Evolutionary conservation across 2,888 invertebrate species (phyloP).

Genomic region (Odontocolon sp.): DNA sequence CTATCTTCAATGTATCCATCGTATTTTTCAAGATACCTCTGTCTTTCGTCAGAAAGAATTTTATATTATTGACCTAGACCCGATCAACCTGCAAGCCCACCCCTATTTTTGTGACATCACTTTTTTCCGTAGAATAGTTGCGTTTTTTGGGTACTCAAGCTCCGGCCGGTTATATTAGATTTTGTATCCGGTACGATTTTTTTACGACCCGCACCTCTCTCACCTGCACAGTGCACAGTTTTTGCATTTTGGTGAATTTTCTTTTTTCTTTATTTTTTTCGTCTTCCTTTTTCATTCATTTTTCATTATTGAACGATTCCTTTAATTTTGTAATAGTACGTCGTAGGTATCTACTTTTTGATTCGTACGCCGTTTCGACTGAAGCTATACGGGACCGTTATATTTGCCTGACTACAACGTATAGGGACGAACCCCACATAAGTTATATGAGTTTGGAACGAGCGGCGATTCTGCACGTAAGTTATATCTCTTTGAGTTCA

Average conservation of each 20-base stretch:
- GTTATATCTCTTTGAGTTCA: too few relatives aligned
- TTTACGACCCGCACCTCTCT: slow-evolving; percentile 45
- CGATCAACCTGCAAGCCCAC: slow-evolving; percentile 12
- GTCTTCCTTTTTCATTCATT: slow-evolving; percentile 27
- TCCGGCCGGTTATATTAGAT: slow-evolving; percentile 44
- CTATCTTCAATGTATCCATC: slow-evolving; percentile 33
- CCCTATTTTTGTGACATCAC: slow-evolving; percentile 32
- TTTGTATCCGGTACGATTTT: slow-evolving; percentile 45
- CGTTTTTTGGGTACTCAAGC: slow-evolving; percentile 46
- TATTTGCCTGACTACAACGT: not conserved
- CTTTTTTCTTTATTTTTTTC: slow-evolving; percentile 28
- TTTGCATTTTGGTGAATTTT: slow-evolving; percentile 66
- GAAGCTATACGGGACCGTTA: not conserved
- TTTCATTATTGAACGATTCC: slow-evolving; percentile 24
- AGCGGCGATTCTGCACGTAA: too few relatives aligned
- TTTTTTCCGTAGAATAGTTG: slow-evolving; percentile 36
- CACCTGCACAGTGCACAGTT: slow-evolving; percentile 60
- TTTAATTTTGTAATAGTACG: slow-evolving; percentile 36
- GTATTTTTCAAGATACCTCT: slow-evolving; percentile 15
- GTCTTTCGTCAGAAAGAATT: slow-evolving; percentile 12
- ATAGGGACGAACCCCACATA: slow-evolving; percentile 7
- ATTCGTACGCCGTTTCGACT: slow-evolving; percentile 5
- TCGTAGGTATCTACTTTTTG: slow-evolving; percentile 36
- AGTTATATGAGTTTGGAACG: too few relatives aligned
- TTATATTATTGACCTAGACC: slow-evolving; percentile 13